Conservation (phyloP, 2,888 invertebrate genomes). For the Meteorus cinctellus region DNA sequence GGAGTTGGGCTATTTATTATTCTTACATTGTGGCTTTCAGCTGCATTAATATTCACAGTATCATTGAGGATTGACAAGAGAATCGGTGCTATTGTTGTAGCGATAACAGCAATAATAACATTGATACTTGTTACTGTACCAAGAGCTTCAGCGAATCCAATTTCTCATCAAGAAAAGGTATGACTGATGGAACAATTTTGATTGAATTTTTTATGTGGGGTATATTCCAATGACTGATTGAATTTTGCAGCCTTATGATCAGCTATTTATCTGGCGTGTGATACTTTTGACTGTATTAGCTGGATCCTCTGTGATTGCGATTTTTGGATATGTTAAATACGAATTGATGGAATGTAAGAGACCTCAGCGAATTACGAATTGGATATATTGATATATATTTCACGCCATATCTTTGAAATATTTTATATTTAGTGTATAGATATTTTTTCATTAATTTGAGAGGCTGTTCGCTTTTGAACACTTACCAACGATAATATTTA, state of each 20-base stretch:
- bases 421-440: constrained; percentile 20
- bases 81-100: constrained; percentile 78
- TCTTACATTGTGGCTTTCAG: constrained; percentile 79
- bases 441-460: constrained; percentile 7
- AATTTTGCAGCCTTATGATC: constrained; percentile 75
- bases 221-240: constrained; percentile 55
- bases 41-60: constrained; percentile 79
- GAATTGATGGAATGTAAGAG: constrained; percentile 74
- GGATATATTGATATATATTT: constrained; percentile 57
- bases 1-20: constrained; percentile 82
- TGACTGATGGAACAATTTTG: constrained; percentile 63
- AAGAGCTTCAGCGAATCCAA: constrained; percentile 72
- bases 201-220: constrained; percentile 49
- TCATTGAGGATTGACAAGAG: constrained; percentile 80
- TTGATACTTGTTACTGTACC: constrained; percentile 78
- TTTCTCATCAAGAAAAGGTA: constrained; percentile 74
- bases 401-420: constrained; percentile 14
- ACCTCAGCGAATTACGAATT: constrained; percentile 72
- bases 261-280: constrained; percentile 75
- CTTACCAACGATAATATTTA: constrained; percentile 13
- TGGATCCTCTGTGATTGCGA: constrained; percentile 73
- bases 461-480: constrained; percentile 26
- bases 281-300: constrained; percentile 73
- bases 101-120: constrained; percentile 76
- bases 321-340: constrained; percentile 74